Percentiles rank a stretch among this genome's conserved stretches.
These are phyloP conservation scores for Bimastos eiseni DNA, from an alignment of 2,888 invertebrate genomes.

Conservation along the genomic window DNA sequence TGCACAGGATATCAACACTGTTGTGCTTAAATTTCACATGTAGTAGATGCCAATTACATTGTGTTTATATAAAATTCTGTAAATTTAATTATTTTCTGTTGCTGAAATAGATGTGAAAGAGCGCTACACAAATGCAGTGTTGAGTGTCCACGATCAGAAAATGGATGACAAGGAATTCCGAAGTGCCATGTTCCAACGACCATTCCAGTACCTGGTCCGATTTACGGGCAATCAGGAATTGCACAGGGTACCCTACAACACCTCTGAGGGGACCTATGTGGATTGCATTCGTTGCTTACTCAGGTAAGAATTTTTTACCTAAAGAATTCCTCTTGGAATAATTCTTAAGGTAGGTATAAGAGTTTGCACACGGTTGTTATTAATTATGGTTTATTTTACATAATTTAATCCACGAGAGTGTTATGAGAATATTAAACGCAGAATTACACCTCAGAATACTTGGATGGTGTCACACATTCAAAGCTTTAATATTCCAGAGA, in stretches of 20 bases:
- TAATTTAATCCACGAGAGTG: not conserved
- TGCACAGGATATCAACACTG: too few relatives aligned
- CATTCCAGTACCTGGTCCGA: slow-evolving; percentile 49
- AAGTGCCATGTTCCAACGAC: slow-evolving; percentile 49
- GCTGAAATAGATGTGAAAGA: slow-evolving; percentile 18
- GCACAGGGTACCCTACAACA: not conserved
- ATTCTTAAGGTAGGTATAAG: not conserved
- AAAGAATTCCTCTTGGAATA: not conserved
- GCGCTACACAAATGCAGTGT: slow-evolving; percentile 16
- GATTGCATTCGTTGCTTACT: slow-evolving; percentile 17
- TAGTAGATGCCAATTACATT: too few relatives aligned
- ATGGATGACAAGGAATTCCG: slow-evolving; percentile 49
- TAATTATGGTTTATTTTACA: not conserved
- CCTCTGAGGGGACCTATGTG: not conserved
- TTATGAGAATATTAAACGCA: not conserved
- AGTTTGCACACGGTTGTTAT: not conserved
- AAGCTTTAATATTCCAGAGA: not conserved
- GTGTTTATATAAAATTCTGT: not conserved
- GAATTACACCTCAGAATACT: too few relatives aligned
- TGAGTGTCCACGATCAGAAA: slow-evolving; percentile 40
- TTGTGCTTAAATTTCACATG: too few relatives aligned
- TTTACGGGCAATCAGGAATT: slow-evolving; percentile 32
- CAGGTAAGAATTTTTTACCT: slow-evolving; percentile 19
- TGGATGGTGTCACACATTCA: not conserved
- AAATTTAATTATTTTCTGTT: not conserved